Evolutionary conservation across 2,888 invertebrate species (phyloP).

Genomic region (Pammene aurita): DNA sequence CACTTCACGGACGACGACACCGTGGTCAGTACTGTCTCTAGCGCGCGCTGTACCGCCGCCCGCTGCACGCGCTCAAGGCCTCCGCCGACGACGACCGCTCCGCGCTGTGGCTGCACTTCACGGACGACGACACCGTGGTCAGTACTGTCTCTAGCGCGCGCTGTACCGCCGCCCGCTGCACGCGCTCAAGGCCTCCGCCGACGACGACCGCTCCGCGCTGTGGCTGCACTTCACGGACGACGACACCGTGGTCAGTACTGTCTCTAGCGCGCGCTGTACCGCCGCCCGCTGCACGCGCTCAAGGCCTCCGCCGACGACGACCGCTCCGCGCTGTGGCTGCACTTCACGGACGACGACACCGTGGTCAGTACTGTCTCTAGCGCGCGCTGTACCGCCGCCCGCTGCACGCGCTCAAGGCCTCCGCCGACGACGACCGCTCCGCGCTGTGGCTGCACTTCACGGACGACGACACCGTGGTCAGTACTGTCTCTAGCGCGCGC

Average conservation of each 20-base stretch:
- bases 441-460: constrained; percentile 97
- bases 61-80: constrained; percentile 95
- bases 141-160: constrained; percentile 43
- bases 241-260: constrained; percentile 60
- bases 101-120: constrained; percentile 96
- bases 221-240: constrained; percentile 77
- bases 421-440: constrained; percentile 96
- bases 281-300: constrained; percentile 64
- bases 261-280: constrained; percentile 76
- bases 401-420: constrained; percentile 95
- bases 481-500: constrained; percentile 41
- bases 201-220: constrained; percentile 71
- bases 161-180: constrained; percentile 51
- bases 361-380: constrained; percentile 73
- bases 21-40: constrained; percentile 73
- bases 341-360: constrained; percentile 84
- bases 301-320: constrained; percentile 1
- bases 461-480: constrained; percentile 88
- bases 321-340: constrained; percentile 4
- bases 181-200: too few relatives aligned
- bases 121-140: constrained; percentile 89
- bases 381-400: constrained; percentile 92
- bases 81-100: constrained; percentile 97
- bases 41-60: constrained; percentile 90
- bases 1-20: constrained; percentile 84